Evolutionary conservation across 2,888 invertebrate species (phyloP), one percentile per base, ranked within the genome.

Genomic region (Leptopilina myrica): DNA sequence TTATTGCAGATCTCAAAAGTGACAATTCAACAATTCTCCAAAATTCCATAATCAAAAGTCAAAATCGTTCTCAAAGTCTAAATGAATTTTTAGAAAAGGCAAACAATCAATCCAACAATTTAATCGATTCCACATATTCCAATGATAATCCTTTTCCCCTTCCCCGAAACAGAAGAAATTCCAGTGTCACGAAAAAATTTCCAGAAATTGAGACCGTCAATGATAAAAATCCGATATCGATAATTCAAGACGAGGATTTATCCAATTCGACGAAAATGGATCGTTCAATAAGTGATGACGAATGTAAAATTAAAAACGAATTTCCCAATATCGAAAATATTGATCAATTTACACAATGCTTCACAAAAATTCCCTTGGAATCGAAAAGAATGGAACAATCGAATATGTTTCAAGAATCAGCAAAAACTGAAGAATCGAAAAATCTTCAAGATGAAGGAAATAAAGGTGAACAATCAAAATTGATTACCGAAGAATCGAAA

Each of bases 1-100:
- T 69, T 53, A 43, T 82, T 59, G 75, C 84, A 53, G 81, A 80
- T n/a, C 76, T 81, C 73, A 85, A 86, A 76, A 81, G 77, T 75
- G 84, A 85, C 76, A 79, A 84, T 20, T 62, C 62, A 73, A 79
- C 76, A 14, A 15, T 77, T 7, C 67, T 69, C 6, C 59, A 64
- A 53, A 73, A 33, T 73, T 14, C 53, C 7, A 14, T 33, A 73
- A 14, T 56, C 8, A n/a, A 40, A 66, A 64, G 14, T 76, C n/a
- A 12, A 73, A 8, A 14, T 73, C 69, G 53, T 20, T 78, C 40
- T 64, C 66, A 59, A 49, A 62, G 49, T 43, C 33, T 15, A 7
- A 33, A 62, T n/a, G 43, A 43, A 43, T 46, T 56, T n/a, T 40
- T 49, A 14, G 76, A 64, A 14, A 12, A 7, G 8, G 6, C 14